Base-by-base conservation (phyloP, 2,888 invertebrate species). In the Meganola albula region DNA sequence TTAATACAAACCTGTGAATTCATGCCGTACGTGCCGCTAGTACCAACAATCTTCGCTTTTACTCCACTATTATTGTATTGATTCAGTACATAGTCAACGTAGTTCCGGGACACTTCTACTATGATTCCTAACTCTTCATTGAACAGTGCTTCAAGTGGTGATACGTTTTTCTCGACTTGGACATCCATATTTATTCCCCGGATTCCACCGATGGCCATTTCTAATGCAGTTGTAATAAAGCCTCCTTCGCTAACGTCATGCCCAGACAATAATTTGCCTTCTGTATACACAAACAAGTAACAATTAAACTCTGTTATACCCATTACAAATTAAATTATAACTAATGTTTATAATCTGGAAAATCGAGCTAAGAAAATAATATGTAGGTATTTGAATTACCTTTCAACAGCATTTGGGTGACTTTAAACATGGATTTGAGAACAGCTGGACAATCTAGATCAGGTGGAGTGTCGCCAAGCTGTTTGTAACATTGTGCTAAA, bases 171-270 rank as follows among this genome's bases (percentile, higher is more conserved):
- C 37, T 57, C 67, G 1, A 60, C 68, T 35, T 74, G 71, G 10
- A 95, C 63, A 44, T 92, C 88, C 0, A 94, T 67, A 9, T 89
- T 78, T 9, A 97, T 59, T 1, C 97, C 97, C 50, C 93, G 90
- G 36, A 97, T 84, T 20, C 98, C 98, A 34, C 92, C 97, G 65
- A 99, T 95, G n/a, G 94, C 93, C 98, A 99, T 98, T 83, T 99
- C 99, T 37, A 99, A 66, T 0, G 96, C 73, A 52, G 96, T 94
- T 0, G 94, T 94, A 23, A 99, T 87, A 16, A 99, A 85, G 14
- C 99, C 99, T 11, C 99, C 99, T 80, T 99, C 99, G 66, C 98
- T 98, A 3, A 99, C 88, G 72, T 99, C 99, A 70, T 99, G 99
- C 0, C 98, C 98, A 3, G 98, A 88, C 18, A 92, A 66, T 6